Percentiles rank a stretch among this genome's conserved stretches.
These are phyloP conservation scores for Drosophila lini DNA, from an alignment of 1,140 invertebrate species.

Conservation along the genomic window DNA sequence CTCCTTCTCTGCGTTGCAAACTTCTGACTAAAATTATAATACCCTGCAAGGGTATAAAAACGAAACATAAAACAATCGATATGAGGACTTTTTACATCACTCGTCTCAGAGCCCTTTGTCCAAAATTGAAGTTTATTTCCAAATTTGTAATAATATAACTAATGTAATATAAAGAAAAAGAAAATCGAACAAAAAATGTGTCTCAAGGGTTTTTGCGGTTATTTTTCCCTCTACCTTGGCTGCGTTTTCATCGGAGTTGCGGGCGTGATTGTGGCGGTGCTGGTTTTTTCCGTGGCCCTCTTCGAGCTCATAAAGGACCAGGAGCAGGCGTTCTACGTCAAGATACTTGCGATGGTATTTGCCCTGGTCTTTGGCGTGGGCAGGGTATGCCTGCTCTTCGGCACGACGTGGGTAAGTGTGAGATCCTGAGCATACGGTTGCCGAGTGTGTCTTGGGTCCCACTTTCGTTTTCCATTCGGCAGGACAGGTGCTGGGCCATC, in stretches of 20 bases:
- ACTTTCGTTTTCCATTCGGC: neutral
- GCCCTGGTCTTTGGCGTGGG: neutral
- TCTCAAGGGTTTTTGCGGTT: slow-evolving; percentile 14
- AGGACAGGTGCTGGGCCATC: slow-evolving; percentile 14
- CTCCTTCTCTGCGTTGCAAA: too few relatives aligned
- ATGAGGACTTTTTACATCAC: neutral
- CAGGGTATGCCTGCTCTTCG: slow-evolving; percentile 13
- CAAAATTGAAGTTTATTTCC: neutral
- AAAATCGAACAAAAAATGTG: slow-evolving; percentile 9
- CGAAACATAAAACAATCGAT: neutral
- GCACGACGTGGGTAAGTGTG: slow-evolving; percentile 22
- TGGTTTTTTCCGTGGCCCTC: slow-evolving; percentile 4
- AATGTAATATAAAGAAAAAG: neutral
- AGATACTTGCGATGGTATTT: neutral
- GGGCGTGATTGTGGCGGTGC: neutral
- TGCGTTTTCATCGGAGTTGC: slow-evolving; percentile 15
- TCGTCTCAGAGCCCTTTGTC: neutral
- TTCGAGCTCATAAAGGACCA: neutral
- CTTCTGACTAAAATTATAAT: too few relatives aligned
- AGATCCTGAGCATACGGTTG: too few relatives aligned
- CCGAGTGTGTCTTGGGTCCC: neutral
- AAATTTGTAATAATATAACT: neutral
- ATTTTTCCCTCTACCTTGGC: slow-evolving; percentile 16
- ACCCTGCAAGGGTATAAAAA: too few relatives aligned
- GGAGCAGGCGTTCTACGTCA: rapidly evolving